phyloP scores from a whole-genome alignment of 2,797 vertebrate genomes.

The Morus bassanus region DNA sequence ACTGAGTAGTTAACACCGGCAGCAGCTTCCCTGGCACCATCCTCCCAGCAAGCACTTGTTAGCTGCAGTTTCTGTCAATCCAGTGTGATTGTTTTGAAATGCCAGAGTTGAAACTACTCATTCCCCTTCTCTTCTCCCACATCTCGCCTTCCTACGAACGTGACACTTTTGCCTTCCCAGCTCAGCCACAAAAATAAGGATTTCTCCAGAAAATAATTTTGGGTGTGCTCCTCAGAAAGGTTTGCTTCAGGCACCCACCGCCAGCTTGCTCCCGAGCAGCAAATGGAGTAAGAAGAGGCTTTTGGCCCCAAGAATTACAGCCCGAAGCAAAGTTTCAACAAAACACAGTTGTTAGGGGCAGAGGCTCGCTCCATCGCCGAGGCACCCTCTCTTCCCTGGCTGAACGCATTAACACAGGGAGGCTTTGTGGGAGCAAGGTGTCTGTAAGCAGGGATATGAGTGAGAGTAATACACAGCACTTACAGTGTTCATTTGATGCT shows the following conservation, averaged over 20 bases:
- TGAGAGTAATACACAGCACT: not conserved
- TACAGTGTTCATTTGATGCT: not conserved
- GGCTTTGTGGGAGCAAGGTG: not conserved
- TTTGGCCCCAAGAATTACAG: not conserved
- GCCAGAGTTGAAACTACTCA: not conserved
- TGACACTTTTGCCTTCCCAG: not conserved
- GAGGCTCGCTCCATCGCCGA: fast-evolving
- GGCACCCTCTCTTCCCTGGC: not conserved
- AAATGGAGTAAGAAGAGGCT: not conserved
- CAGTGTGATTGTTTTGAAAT: not conserved
- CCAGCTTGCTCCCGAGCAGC: not conserved
- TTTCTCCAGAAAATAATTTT: not conserved
- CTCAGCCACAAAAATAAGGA: not conserved
- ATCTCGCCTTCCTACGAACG: fast-evolving
- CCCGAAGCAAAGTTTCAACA: not conserved
- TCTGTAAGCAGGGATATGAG: not conserved
- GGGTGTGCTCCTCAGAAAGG: not conserved
- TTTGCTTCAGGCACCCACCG: not conserved
- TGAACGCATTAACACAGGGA: not conserved
- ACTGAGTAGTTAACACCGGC: not conserved
- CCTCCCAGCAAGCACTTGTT: not conserved
- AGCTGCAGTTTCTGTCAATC: not conserved
- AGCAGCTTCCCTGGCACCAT: not conserved
- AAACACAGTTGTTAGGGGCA: not conserved
- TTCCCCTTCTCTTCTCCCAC: not conserved